phyloP scores from a whole-genome alignment of 1,140 invertebrate species.

The Ectropis grisescens region DNA sequence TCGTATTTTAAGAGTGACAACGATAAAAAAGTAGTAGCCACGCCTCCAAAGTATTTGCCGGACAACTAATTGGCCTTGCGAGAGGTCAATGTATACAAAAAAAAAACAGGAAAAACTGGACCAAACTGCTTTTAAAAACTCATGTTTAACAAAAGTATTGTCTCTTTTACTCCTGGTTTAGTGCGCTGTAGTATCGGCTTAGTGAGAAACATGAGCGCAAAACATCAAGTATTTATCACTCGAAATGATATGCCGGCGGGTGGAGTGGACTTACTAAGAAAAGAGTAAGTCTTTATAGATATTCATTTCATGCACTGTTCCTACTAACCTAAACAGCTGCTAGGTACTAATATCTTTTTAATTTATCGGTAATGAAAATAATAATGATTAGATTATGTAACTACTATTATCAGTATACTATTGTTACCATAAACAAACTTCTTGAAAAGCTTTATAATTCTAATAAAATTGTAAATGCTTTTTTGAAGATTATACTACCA shows the following conservation, averaged over 20 bases:
- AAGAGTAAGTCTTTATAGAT: too few species aligned
- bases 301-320: too few species aligned
- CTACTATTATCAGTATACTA: too few species aligned
- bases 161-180: conserved; percentile 18
- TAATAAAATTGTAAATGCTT: too few species aligned
- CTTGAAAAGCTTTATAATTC: too few species aligned
- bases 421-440: too few species aligned
- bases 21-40: conserved; percentile 19
- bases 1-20: conserved; percentile 46
- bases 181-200: conserved; percentile 11
- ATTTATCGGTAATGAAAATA: too few species aligned
- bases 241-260: conserved; percentile 65
- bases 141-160: conserved; percentile 47
- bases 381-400: too few species aligned
- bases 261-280: conserved; percentile 64
- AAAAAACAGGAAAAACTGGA: conserved; percentile 14
- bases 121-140: conserved; percentile 11
- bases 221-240: conserved; percentile 59
- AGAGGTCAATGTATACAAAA: background rate
- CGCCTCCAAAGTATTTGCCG: conserved; percentile 51
- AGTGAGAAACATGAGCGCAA: conserved; percentile 43
- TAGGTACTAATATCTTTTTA: too few species aligned
- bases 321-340: too few species aligned
- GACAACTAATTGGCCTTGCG: conserved; percentile 28
- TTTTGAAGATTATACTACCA: too few species aligned